phyloP scores from a whole-genome alignment of 2,888 invertebrate genomes.

The Phalera bucephala region DNA sequence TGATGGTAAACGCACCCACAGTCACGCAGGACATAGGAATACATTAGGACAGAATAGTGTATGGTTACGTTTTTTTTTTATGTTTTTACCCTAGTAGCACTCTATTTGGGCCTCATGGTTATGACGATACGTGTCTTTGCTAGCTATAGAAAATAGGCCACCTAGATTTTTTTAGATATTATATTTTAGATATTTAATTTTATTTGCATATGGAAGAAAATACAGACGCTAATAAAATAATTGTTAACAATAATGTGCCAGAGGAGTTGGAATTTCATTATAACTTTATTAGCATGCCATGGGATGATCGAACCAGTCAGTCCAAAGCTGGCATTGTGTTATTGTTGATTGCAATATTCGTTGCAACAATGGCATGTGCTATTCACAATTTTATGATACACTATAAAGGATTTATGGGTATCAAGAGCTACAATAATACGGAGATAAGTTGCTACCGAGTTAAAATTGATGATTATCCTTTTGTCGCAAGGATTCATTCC shows the following conservation, averaged over 20 bases:
- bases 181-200: background rate
- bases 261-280: conserved; percentile 49
- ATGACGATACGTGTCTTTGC: no score
- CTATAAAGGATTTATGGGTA: conserved; percentile 38
- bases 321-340: conserved; percentile 59
- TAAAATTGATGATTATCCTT: conserved; percentile 52
- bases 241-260: conserved; percentile 33
- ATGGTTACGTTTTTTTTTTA: no score
- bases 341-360: conserved; percentile 54
- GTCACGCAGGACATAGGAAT: no score
- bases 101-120: no score
- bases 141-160: conserved; percentile 1
- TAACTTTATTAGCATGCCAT: conserved; percentile 62
- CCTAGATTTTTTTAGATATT: conserved; percentile 1
- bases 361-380: conserved; percentile 48
- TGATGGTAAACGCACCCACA: no score
- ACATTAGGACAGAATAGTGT: no score
- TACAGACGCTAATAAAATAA: conserved; percentile 42
- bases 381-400: conserved; percentile 55
- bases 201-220: conserved; percentile 21
- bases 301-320: conserved; percentile 61
- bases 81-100: no score
- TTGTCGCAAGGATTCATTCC: conserved; percentile 61
- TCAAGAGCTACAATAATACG: conserved; percentile 13
- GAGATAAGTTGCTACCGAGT: conserved; percentile 56